Evolutionary conservation across 2,888 invertebrate species (phyloP).

Genomic region (Thymelicus lineola): DNA sequence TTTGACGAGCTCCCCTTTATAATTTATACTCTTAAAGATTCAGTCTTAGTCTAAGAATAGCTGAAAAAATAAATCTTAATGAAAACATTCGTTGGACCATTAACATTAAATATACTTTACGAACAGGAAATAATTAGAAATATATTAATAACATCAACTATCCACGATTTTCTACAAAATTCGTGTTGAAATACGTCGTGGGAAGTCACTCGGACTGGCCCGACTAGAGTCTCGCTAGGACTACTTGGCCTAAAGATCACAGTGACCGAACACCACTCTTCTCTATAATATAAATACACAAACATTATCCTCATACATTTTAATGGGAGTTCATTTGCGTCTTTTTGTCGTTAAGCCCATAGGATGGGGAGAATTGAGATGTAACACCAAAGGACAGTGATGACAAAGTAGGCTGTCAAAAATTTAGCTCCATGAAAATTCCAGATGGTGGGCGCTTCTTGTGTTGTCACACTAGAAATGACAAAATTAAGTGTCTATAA

Average conservation of each 20-base stretch:
- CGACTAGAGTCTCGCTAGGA: conserved; percentile 32
- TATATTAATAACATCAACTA: conserved; percentile 36
- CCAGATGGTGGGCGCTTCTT: not conserved
- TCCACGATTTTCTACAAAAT: conserved; percentile 25
- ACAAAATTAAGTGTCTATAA: no score
- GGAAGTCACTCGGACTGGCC: conserved; percentile 20
- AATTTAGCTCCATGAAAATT: not conserved
- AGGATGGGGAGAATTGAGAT: no score
- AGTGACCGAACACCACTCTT: not conserved
- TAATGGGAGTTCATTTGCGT: no score
- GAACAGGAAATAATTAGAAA: conserved; percentile 32
- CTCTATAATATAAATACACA: not conserved
- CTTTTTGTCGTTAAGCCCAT: no score
- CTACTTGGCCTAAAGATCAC: conserved; percentile 28
- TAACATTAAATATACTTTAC: conserved; percentile 47
- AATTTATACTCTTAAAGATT: conserved; percentile 56
- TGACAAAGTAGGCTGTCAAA: no score
- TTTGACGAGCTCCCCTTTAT: conserved; percentile 49
- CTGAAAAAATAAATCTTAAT: conserved; percentile 52
- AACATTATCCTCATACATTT: not conserved
- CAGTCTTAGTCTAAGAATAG: conserved; percentile 69
- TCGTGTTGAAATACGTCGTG: conserved; percentile 17
- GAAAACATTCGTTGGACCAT: conserved; percentile 63
- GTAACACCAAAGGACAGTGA: no score
- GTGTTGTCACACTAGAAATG: no score